These are phyloP conservation scores for Drosophila subquinaria DNA, from an alignment of 2,888 invertebrate genomes.

Conservation along the genomic window DNA sequence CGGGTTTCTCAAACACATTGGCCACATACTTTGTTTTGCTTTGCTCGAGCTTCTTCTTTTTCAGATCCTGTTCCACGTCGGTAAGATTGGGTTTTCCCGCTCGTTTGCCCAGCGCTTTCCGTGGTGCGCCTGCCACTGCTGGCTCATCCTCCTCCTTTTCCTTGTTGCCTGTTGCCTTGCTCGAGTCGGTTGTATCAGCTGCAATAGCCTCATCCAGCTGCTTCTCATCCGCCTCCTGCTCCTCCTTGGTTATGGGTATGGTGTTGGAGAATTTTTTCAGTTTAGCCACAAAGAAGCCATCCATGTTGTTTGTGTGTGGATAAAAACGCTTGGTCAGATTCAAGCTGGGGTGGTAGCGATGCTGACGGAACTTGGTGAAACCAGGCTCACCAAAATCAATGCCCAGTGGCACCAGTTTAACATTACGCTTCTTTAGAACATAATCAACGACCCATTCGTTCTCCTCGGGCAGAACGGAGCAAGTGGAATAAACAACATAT, in stretches of 20 bases:
- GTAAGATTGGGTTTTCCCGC: slow-evolving; percentile 82
- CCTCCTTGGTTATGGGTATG: slow-evolving; percentile 86
- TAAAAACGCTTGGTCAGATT: slow-evolving; percentile 96
- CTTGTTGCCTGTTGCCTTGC: slow-evolving; percentile 32
- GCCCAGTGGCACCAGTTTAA: slow-evolving; percentile 96
- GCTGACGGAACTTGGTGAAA: slow-evolving; percentile 94
- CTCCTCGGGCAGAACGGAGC: slow-evolving; percentile 98
- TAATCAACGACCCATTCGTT: slow-evolving; percentile 99
- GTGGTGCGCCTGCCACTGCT: slow-evolving; percentile 46
- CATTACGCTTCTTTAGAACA: slow-evolving; percentile 95
- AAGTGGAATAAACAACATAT: slow-evolving; percentile 99
- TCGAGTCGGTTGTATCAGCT: slow-evolving; percentile 53
- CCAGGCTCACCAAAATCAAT: slow-evolving; percentile 98
- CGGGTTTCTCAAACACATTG: slow-evolving; percentile 84
- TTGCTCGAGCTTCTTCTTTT: slow-evolving; percentile 82
- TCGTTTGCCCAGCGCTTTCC: slow-evolving; percentile 76
- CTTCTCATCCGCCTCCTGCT: slow-evolving; percentile 85
- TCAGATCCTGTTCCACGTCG: slow-evolving; percentile 79
- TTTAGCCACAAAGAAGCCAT: slow-evolving; percentile 99
- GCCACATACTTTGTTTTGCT: slow-evolving; percentile 83
- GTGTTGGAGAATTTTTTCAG: slow-evolving; percentile 97
- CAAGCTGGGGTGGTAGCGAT: slow-evolving; percentile 95
- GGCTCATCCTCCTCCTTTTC: slow-evolving; percentile 52
- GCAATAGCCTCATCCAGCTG: slow-evolving; percentile 79
- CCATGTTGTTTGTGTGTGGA: slow-evolving; percentile 99